Base-by-base conservation (phyloP, 2,888 invertebrate species). In the Drosophila flavopinicola region DNA sequence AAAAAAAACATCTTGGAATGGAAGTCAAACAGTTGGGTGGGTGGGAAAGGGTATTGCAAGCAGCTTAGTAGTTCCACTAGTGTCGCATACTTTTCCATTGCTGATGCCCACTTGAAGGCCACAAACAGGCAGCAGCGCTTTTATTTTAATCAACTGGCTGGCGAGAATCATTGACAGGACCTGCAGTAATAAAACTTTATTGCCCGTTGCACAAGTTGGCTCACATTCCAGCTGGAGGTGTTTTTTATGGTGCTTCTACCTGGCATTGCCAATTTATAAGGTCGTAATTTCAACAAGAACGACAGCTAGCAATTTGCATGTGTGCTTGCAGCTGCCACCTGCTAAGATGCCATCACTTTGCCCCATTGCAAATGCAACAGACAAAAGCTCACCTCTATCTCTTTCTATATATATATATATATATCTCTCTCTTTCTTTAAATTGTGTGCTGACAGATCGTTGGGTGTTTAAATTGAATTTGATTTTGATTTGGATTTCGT, bases 131-230 rank as follows among this genome's bases (percentile, higher is more conserved):
- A 41, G 27, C 52, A 49, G 39, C 30, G 42, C 45, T 69, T 57
- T 37, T 20, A 47, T 63, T 69, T 74, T 70, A 74, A 75, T 75
- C 64, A 74, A 63, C 44, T 48, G 30, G 30, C 35, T 47, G 45
- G 35, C 39, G 24, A 25, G 53, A 53, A 69, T 52, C 56, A 66
- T 48, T 59, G 72, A 60, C 77, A 60, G 56, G 15, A 39, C 25
- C 35, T 48, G 51, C 49, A 65, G 54, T 54, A 71, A 71, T 71
- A 70, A 70, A 76, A 71, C 42, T 75, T 75, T 71, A 71, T 65
- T 71, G 51, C 27, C 45, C 17, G n/a, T 13, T 13, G 35, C 6
- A 32, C 41, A 27, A 7, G 7, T 30, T 11, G 33, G 15, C 25
- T 3, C 3, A 15, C 27, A 6, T 11, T 9, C 20, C 15, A 13